A percentile compares a stretch with the other conserved stretches of the same genome.
Evolutionary conservation across 2,888 invertebrate species (phyloP).

Genomic region (Diplazon laetatorius): DNA sequence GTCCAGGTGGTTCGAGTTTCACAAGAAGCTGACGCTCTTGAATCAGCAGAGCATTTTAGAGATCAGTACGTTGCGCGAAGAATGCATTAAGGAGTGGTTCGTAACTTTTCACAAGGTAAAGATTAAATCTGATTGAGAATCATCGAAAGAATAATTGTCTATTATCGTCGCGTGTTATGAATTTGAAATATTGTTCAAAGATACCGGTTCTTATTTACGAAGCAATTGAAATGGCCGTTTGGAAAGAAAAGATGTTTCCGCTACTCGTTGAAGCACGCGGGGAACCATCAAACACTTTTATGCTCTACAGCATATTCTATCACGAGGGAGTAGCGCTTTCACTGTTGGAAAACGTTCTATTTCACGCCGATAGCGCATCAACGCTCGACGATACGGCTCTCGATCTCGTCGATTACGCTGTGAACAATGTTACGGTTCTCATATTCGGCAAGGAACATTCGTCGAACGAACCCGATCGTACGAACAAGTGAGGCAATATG

Average conservation of each 20-base stretch:
- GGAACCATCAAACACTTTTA: conserved; percentile 88
- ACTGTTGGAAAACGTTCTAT: conserved; percentile 91
- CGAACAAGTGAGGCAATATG: conserved; percentile 67
- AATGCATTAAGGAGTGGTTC: conserved; percentile 92
- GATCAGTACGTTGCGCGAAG: conserved; percentile 90
- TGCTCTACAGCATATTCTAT: conserved; percentile 91
- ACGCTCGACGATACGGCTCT: conserved; percentile 89
- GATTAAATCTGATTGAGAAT: no score
- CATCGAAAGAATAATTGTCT: no score
- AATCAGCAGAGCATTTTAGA: conserved; percentile 95
- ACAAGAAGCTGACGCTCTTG: conserved; percentile 91
- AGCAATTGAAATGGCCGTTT: conserved; percentile 91
- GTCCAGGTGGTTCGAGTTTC: conserved; percentile 91
- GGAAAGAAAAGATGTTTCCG: conserved; percentile 93
- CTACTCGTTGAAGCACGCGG: conserved; percentile 88
- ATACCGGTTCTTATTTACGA: conserved; percentile 91
- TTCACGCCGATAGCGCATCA: conserved; percentile 91
- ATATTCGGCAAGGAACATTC: conserved; percentile 76
- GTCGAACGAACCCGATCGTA: conserved; percentile 58
- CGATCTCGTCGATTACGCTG: conserved; percentile 93
- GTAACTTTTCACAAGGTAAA: conserved; percentile 89
- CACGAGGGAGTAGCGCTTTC: conserved; percentile 92
- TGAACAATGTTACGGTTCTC: conserved; percentile 87
- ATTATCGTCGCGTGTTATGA: no score
- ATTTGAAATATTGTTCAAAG: no score